Evolutionary conservation across 2,888 invertebrate genomes (phyloP), one percentile per base, ranked within the genome.

Genomic region (Odontocerum albicorne): DNA sequence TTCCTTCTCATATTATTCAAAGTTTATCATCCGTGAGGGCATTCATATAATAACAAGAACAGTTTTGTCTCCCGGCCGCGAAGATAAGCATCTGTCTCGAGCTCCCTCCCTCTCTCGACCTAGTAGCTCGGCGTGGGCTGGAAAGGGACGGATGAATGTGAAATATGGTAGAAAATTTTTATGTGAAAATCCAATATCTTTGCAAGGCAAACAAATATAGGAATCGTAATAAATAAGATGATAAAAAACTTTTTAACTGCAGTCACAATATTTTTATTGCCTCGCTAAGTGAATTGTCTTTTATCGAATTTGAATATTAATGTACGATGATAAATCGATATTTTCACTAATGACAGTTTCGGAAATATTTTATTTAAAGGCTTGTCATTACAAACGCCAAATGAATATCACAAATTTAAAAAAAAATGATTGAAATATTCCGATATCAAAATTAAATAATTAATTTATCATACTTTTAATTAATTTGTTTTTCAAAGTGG

Each of bases 161-260:
- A 36, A 56, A 51, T 51, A 42, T 46, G 21, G 31, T 36, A 40
- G 53, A 40, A 56, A 56, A 46, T 22, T 55, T 49, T 45, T 55
- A 55, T 50, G 55, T 19, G 50, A 49, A 55, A 55, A 49, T 43
- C 39, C 39, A 55, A 55, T 49, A 39, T 49, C 8, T 13, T 39
- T 7, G 17, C n/a, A 21, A 49, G 27, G 43, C 27, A 55, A 57
- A 54, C 47, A 54, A 39, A 50, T 49, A 57, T 50, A 51, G 49
- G 36, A 47, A 57, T 52, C 20, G 49, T 54, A 54, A 57, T 57
- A 60, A 60, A 60, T 55, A 55, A 46, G 57, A 53, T 43, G 49
- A 55, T 57, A 60, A 57, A n/a, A 60, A 60, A 60, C 60, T 60
- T 60, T 60, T 60, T 60, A 60, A 60, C 60, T 60, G 57, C 60